Conservation (phyloP, 2,888 invertebrate species). For the Scrobipalpa costella region DNA sequence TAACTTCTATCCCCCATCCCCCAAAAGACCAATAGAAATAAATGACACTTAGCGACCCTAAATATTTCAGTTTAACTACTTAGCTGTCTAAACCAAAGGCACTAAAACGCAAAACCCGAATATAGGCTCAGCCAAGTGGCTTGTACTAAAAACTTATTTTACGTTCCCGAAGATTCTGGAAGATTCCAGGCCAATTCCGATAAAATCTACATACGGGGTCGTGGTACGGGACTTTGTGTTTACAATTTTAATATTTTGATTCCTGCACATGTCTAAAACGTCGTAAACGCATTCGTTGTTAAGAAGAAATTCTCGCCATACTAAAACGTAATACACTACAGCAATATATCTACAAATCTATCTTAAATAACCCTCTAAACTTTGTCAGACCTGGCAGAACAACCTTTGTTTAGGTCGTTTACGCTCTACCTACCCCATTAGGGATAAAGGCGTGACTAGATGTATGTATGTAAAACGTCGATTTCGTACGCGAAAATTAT, state of each 20-base stretch:
- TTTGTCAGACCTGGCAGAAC: too few species aligned
- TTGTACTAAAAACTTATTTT: slow-evolving; percentile 17
- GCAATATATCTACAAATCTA: too few species aligned
- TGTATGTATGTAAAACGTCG: too few species aligned
- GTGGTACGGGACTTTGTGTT: slow-evolving; percentile 7
- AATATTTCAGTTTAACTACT: slow-evolving; percentile 4
- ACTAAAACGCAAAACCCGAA: slow-evolving; percentile 12
- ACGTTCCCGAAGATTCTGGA: not conserved
- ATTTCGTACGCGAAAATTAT: too few species aligned
- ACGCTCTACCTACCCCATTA: too few species aligned
- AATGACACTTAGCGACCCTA: not conserved
- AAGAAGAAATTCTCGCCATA: too few species aligned
- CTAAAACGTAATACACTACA: too few species aligned
- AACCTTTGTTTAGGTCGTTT: too few species aligned
- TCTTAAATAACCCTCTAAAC: too few species aligned
- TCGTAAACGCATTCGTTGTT: too few species aligned
- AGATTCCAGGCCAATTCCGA: not conserved
- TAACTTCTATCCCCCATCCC: not conserved
- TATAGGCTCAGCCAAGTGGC: slow-evolving; percentile 8
- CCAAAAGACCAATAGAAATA: not conserved
- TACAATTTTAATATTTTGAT: not conserved
- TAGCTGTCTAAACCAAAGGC: slow-evolving; percentile 14
- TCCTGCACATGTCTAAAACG: not conserved
- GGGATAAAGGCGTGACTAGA: too few species aligned
- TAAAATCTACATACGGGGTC: slow-evolving; percentile 18